A percentile compares a stretch with the other conserved stretches of the same genome.
phyloP scores from a whole-genome alignment of 2,113 vertebrate species.

The Leptosomus discolor region DNA sequence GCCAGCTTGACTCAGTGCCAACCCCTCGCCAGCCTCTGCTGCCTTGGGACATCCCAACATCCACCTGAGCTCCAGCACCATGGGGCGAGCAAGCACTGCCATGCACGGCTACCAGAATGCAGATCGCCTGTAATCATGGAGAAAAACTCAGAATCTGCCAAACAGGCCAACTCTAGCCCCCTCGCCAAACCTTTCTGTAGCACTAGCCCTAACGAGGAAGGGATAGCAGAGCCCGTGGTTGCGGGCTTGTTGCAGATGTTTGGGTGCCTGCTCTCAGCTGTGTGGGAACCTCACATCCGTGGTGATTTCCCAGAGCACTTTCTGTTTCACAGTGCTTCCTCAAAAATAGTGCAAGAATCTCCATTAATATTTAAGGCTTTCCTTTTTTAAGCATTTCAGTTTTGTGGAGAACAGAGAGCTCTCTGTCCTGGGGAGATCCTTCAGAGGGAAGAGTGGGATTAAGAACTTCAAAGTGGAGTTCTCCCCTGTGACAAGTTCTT shows the following conservation, averaged over 20 bases:
- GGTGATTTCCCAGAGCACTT: neutral
- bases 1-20: neutral
- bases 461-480: conserved; percentile 54
- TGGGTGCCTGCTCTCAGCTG: neutral
- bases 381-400: neutral
- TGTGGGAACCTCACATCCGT: rapidly evolving
- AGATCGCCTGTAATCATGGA: neutral
- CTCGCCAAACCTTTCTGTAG: neutral
- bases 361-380: neutral
- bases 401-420: rapidly evolving
- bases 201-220: neutral
- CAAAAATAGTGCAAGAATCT: neutral
- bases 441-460: conserved; percentile 20
- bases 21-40: neutral
- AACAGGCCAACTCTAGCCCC: neutral
- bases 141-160: neutral
- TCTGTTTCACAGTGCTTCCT: neutral
- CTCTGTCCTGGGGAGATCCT: conserved; percentile 10
- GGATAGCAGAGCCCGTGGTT: neutral
- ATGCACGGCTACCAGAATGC: rapidly evolving
- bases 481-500: conserved; percentile 47
- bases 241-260: rapidly evolving
- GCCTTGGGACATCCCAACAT: neutral
- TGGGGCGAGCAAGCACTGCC: rapidly evolving
- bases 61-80: neutral